A percentile compares a stretch with the other conserved stretches of the same genome.
These are phyloP conservation scores for Drosophila emarginata DNA, from an alignment of 2,888 invertebrate species.

Conservation along the genomic window DNA sequence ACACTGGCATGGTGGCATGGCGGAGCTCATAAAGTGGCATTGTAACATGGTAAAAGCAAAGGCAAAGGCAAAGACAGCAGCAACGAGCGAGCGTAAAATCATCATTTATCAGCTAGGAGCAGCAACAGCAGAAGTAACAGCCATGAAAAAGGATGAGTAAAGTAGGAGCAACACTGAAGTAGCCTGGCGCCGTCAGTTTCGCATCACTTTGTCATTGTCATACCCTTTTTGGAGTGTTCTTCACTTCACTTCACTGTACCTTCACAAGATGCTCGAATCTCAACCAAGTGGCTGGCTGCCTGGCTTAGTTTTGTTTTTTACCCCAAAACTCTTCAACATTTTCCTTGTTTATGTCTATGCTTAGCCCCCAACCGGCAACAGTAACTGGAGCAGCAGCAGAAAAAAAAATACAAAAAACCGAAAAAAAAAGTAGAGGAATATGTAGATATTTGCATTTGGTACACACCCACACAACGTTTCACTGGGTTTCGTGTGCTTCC, in stretches of 20 bases:
- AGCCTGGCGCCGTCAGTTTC: conserved; percentile 70
- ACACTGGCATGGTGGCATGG: conserved; percentile 10
- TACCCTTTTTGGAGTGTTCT: conserved; percentile 51
- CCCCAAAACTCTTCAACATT: conserved; percentile 7
- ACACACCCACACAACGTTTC: conserved; percentile 18
- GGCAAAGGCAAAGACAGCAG: conserved; percentile 25
- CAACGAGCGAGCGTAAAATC: conserved; percentile 60
- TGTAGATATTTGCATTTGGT: conserved; percentile 56
- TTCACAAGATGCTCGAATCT: conserved; percentile 42
- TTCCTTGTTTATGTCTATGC: conserved; percentile 37
- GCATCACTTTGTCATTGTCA: conserved; percentile 79
- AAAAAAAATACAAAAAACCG: background rate
- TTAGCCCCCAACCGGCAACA: background rate
- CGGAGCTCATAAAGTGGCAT: conserved; percentile 67
- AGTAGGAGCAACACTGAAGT: background rate
- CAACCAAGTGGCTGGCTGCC: conserved; percentile 33
- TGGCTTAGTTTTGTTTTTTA: conserved; percentile 22
- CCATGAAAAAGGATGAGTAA: background rate
- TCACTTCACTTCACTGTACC: conserved; percentile 42
- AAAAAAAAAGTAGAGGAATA: conserved; percentile 9
- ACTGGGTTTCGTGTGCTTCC: conserved; percentile 45
- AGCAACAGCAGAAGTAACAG: conserved; percentile 24
- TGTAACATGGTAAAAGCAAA: conserved; percentile 51
- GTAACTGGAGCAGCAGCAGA: background rate
- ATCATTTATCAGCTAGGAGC: conserved; percentile 63